A percentile compares a stretch with the other conserved stretches of the same genome.
Evolutionary conservation across 2,113 vertebrate species (phyloP).

Genomic region (Erythrolamprus reginae): DNA sequence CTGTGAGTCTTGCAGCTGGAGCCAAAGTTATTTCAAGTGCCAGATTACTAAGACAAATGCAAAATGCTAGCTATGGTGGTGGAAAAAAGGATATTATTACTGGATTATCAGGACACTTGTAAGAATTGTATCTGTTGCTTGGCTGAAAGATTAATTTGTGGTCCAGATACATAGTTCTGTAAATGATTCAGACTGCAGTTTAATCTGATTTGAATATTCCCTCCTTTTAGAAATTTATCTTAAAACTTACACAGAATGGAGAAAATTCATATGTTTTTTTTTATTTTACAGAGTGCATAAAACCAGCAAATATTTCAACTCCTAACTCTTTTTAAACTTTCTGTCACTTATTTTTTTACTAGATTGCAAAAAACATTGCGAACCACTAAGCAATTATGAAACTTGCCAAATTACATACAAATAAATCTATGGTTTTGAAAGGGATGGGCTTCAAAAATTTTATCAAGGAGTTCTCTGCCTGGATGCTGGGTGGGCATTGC

Average conservation of each 20-base stretch:
- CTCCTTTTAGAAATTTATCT: background rate
- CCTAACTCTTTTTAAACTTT: background rate
- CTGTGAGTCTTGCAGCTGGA: background rate
- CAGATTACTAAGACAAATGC: background rate
- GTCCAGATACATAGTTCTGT: background rate
- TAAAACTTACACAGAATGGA: background rate
- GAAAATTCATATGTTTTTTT: background rate
- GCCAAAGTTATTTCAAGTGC: background rate
- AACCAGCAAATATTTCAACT: background rate
- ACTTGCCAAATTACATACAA: background rate
- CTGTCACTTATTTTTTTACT: background rate
- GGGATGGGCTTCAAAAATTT: no score
- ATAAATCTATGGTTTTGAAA: background rate
- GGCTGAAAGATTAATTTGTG: background rate
- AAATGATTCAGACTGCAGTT: background rate
- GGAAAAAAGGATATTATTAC: background rate
- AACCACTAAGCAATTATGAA: background rate
- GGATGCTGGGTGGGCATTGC: no score
- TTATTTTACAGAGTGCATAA: background rate
- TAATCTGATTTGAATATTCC: background rate
- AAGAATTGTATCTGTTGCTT: background rate
- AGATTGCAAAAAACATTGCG: background rate
- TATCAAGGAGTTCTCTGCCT: no score
- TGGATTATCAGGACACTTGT: background rate
- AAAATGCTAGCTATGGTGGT: background rate